A percentile compares a stretch with the other conserved stretches of the same genome.
phyloP scores from a whole-genome alignment of 2,797 vertebrate genomes.

The Pangasius larnaudii region DNA sequence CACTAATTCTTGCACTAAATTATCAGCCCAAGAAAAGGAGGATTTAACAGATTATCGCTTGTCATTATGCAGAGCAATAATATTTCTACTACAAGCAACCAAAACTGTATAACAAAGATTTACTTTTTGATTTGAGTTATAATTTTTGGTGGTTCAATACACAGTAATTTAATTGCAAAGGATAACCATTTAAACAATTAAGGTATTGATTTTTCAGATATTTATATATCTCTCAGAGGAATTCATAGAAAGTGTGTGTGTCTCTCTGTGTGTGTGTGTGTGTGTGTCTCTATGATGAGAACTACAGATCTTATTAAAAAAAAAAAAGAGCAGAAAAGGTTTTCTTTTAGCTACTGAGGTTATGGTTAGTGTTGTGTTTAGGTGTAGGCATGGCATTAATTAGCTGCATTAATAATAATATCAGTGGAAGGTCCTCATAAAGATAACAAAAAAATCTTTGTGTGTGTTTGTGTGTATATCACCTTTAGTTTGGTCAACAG shows the following conservation, averaged over 20 bases:
- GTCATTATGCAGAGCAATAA: constrained; percentile 39
- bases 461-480: neutral
- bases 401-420: neutral
- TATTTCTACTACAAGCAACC: constrained; percentile 35
- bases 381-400: neutral
- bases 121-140: neutral
- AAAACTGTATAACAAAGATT: neutral
- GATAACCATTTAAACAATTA: neutral
- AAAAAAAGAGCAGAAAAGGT: no score
- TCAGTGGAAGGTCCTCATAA: neutral
- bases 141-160: neutral
- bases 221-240: neutral
- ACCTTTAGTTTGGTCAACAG: constrained; percentile 37
- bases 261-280: no score
- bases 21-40: constrained; percentile 47
- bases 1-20: constrained; percentile 65
- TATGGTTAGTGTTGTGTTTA: neutral
- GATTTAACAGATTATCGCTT: constrained; percentile 56
- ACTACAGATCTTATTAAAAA: neutral
- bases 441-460: neutral
- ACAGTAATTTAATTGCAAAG: neutral
- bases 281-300: neutral
- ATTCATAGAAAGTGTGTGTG: neutral
- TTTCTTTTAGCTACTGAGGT: no score
- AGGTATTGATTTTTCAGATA: neutral